Base-by-base conservation (phyloP, 2,888 invertebrate species). In the Oithona nana region DNA sequence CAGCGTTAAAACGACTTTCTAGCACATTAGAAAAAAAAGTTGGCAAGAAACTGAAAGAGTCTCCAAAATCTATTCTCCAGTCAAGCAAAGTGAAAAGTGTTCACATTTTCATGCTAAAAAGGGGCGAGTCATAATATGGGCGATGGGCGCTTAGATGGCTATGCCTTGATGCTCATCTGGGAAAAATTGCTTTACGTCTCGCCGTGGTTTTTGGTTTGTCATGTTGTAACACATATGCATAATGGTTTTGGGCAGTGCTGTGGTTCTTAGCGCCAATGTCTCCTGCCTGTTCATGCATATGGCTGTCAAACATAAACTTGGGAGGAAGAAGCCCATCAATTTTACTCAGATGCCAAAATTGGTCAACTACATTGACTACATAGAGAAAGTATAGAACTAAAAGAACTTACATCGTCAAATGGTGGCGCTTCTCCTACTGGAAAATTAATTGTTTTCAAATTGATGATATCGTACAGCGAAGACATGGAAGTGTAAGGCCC, bases 331-430 rank as follows among this genome's bases (percentile, higher is more conserved):
- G n/a, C n/a, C n/a, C 39, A 39, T 39, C 39, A 39, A 39, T 39
- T 39, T 39, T 39, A 11, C 39, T 39, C 16, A 11, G 39, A 39
- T 11, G 39, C 39, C n/a, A 3, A 28, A 57, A 28, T 4, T 28
- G 57, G 28, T 56, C 8, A 16, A 26, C 8, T 28, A 57, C 11
- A 57, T 28, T 28, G 28, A 22, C 54, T 24, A 4, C 16, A 20
- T 24, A 52, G 8, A 6, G 52, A 8, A 52, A 52, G 8, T 2
- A 54, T 16, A 54, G 2, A 24, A 26, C 26, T 8, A n/a, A 20
- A 1, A 54, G 26, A 54, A 24, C 16, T 69, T 67, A 74, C 74
- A 71, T 78, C 78, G 59, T 77, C 77, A 16, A 79, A 75, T 60
- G 74, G 75, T 0, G 77, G 62, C 11, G 24, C 26, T 20, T 56